phyloP scores from a whole-genome alignment of 1,140 invertebrate species.

The Macrotrachela quadricornifera region DNA sequence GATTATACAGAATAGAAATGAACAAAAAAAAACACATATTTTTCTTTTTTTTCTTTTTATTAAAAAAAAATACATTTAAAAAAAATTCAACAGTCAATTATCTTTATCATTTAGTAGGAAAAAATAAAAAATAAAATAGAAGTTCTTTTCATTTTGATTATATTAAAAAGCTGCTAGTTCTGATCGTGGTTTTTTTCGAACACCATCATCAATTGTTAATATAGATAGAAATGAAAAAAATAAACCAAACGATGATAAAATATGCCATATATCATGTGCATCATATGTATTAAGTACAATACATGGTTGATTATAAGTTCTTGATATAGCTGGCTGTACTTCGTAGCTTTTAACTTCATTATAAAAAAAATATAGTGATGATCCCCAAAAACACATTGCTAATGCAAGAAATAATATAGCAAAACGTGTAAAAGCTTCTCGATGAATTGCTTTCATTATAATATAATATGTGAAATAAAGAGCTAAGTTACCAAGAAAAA shows the following conservation, averaged over 20 bases:
- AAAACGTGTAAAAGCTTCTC: slow-evolving; percentile 2
- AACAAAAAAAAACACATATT: too few relatives aligned
- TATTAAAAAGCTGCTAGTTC: slow-evolving; percentile 3
- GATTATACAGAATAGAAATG: too few relatives aligned
- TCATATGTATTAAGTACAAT: too few relatives aligned
- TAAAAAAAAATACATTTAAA: too few relatives aligned
- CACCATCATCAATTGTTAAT: slow-evolving; percentile 6
- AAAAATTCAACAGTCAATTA: too few relatives aligned
- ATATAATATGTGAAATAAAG: slow-evolving; percentile 63
- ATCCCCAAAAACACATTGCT: slow-evolving; percentile 1
- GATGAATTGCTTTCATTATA: slow-evolving; percentile 50
- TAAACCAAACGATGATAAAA: slow-evolving; percentile 57
- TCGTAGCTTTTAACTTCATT: slow-evolving; percentile 8
- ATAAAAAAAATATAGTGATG: slow-evolving; percentile 7
- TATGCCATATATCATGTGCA: slow-evolving; percentile 65
- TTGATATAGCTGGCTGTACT: background rate
- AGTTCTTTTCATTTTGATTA: too few relatives aligned
- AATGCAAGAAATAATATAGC: background rate
- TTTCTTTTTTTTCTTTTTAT: too few relatives aligned
- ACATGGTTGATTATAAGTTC: too few relatives aligned
- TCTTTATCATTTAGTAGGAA: too few relatives aligned
- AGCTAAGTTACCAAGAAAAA: slow-evolving; percentile 60
- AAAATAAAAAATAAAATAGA: too few relatives aligned
- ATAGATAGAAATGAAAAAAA: slow-evolving; percentile 52
- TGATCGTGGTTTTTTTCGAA: background rate